Conservation (phyloP, 2,888 invertebrate genomes). For the Osmoderma eremita region DNA sequence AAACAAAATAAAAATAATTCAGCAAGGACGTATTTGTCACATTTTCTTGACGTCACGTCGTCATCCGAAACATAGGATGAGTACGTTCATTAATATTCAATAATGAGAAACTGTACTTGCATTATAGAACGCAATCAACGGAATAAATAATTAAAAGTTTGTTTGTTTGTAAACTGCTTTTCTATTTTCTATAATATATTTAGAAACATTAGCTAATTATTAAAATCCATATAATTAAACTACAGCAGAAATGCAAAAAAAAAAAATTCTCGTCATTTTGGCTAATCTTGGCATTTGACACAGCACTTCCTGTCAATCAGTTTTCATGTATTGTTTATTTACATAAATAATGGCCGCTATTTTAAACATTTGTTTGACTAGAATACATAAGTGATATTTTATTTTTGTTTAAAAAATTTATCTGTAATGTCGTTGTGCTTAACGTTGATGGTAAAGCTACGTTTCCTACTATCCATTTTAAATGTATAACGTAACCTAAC, state of each 20-base stretch:
- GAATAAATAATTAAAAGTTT: not conserved
- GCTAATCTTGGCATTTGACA: not conserved
- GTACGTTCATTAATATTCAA: no score
- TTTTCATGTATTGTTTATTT: constrained; percentile 27
- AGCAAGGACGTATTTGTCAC: constrained; percentile 3
- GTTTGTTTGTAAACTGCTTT: not conserved
- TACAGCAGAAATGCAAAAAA: not conserved
- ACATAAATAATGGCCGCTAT: constrained; percentile 32
- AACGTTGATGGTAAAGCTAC: not conserved
- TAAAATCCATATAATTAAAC: not conserved
- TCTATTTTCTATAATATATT: not conserved
- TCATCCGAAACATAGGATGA: not conserved
- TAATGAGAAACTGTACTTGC: no score
- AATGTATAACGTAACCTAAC: constrained; percentile 38
- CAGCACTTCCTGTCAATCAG: not conserved
- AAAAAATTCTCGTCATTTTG: not conserved
- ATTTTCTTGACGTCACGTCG: not conserved
- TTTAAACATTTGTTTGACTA: constrained; percentile 18
- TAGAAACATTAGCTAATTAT: not conserved
- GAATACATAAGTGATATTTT: not conserved
- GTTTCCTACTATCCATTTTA: not conserved
- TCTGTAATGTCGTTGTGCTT: not conserved
- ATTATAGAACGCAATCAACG: not conserved
- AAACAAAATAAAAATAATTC: not conserved
- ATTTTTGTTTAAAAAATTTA: constrained; percentile 12